Percentiles rank a stretch among this genome's conserved stretches.
Evolutionary conservation across 53 echinoderm and acorn worm genomes (phyloP).

Genomic region (Zoroaster sp.): DNA sequence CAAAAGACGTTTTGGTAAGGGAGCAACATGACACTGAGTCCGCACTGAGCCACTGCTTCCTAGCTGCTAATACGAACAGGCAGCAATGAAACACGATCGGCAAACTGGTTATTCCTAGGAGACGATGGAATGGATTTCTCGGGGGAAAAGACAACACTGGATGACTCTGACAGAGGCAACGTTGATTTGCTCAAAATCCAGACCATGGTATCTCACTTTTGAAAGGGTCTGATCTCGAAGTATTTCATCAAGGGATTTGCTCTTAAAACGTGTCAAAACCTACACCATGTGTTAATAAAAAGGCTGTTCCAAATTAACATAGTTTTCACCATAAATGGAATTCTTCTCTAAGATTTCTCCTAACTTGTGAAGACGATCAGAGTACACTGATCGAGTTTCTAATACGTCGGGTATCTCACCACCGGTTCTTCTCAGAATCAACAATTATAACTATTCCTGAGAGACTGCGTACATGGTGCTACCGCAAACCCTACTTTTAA

Average conservation of each 20-base stretch:
- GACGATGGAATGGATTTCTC: constrained; percentile 46
- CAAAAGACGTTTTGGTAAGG: constrained; percentile 49
- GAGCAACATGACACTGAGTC: constrained; percentile 37
- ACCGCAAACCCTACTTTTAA: too few species aligned
- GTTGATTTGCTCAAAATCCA: background rate
- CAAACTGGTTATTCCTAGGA: constrained; percentile 35
- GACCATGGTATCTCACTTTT: background rate
- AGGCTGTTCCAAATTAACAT: background rate
- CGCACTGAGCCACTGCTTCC: constrained; percentile 32
- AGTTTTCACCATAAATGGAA: background rate
- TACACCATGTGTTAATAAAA: background rate
- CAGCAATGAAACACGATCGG: constrained; percentile 48
- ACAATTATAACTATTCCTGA: too few species aligned
- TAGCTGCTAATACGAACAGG: constrained; percentile 46
- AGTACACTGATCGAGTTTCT: too few species aligned
- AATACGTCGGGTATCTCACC: too few species aligned
- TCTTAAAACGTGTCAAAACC: background rate
- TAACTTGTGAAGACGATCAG: background rate
- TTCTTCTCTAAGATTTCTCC: background rate
- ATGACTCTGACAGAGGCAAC: background rate
- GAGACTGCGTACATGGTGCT: too few species aligned
- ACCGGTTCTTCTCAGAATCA: too few species aligned
- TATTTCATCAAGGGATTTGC: background rate
- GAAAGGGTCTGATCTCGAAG: background rate
- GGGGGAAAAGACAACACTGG: background rate